Percentiles rank a stretch among this genome's conserved stretches.
Evolutionary conservation across 2,113 vertebrate genomes (phyloP).

Genomic region (Mobula birostris): DNA sequence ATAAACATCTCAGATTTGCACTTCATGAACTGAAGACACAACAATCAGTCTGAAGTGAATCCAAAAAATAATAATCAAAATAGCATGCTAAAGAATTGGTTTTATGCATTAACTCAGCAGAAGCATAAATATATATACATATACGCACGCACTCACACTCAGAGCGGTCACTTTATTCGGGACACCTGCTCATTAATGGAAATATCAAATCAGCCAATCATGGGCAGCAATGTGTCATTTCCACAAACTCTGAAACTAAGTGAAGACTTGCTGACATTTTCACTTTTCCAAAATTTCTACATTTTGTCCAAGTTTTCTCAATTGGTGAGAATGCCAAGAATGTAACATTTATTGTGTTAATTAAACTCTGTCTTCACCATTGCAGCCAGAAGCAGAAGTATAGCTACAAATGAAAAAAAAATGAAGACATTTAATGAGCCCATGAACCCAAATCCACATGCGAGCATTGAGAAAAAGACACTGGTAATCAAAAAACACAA

Average conservation of each 20-base stretch:
- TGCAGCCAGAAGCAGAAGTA: not conserved
- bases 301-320: not conserved
- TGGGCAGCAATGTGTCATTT: not conserved
- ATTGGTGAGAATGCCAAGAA: not conserved
- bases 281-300: not conserved
- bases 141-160: too few species aligned
- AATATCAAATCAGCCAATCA: too few species aligned
- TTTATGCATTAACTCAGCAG: not conserved
- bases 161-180: too few species aligned
- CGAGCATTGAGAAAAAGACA: not conserved
- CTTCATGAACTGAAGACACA: not conserved
- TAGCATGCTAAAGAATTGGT: not conserved
- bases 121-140: too few species aligned
- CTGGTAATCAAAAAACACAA: not conserved
- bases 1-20: not conserved
- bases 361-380: not conserved
- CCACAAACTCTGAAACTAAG: not conserved
- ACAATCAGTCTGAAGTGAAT: not conserved
- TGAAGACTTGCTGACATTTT: not conserved
- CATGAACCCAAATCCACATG: not conserved
- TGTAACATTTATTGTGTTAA: not conserved
- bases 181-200: too few species aligned
- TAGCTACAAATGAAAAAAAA: not conserved
- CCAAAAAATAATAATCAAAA: not conserved
- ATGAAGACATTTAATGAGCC: not conserved